phyloP scores from a whole-genome alignment of 1,140 invertebrate genomes.

The Panonychus citri region DNA sequence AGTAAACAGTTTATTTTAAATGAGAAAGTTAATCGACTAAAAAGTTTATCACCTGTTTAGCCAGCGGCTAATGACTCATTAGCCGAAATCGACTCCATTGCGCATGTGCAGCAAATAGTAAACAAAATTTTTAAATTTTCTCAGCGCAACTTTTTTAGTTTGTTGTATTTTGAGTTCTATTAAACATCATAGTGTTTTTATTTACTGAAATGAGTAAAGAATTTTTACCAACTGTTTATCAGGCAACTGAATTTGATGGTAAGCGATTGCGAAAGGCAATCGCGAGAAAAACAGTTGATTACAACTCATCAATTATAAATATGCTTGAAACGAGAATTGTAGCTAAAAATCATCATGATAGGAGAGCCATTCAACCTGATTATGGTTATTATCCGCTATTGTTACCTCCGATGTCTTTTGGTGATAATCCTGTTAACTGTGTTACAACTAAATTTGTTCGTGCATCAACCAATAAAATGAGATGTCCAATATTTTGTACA shows the following conservation, averaged over 20 bases:
- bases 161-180: no score
- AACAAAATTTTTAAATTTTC: no score
- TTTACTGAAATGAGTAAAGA: no score
- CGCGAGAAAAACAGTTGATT: conserved; percentile 92
- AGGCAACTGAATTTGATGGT: conserved; percentile 59
- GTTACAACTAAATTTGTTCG: conserved; percentile 88
- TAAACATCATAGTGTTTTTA: no score
- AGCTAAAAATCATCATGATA: conserved; percentile 71
- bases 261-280: conserved; percentile 84
- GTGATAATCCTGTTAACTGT: conserved; percentile 86
- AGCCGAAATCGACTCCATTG: no score
- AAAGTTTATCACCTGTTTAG: no score
- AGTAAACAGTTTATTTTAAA: no score
- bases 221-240: conserved; percentile 6
- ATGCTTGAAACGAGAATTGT: conserved; percentile 64
- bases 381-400: conserved; percentile 41
- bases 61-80: no score
- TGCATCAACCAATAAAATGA: conserved; percentile 97
- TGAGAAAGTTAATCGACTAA: no score
- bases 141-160: no score
- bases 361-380: conserved; percentile 66
- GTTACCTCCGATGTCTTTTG: conserved; percentile 61
- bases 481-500: conserved; percentile 94
- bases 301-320: conserved; percentile 80
- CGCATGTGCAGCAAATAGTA: no score